Conservation (phyloP, 64 coral and sea anemone species). For the Montipora capricornis region DNA sequence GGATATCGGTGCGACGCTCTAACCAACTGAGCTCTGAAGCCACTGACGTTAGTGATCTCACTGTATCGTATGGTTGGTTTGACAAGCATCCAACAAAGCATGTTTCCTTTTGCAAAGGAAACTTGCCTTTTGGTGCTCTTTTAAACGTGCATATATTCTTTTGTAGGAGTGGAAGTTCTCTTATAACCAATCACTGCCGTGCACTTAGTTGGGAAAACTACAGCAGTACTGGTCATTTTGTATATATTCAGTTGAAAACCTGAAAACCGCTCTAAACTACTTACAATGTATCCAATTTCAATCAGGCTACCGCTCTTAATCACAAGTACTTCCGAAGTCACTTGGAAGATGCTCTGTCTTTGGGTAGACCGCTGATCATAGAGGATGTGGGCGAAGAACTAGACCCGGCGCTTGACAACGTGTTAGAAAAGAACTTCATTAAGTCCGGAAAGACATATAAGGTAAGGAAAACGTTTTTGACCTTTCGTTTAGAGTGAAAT, state of each 20-base stretch:
- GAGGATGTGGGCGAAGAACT: slow-evolving; percentile 98
- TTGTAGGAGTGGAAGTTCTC: too few species aligned
- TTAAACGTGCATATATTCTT: too few species aligned
- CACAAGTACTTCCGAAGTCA: slow-evolving; percentile 99
- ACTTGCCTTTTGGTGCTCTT: background rate
- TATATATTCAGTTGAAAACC: too few species aligned
- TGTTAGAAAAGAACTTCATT: slow-evolving; percentile 98
- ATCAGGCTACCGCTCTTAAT: slow-evolving; percentile 91
- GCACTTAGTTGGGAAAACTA: too few species aligned
- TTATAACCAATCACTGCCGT: too few species aligned
- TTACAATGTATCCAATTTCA: background rate
- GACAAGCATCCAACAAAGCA: too few species aligned
- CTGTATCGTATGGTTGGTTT: too few species aligned
- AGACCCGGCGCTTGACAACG: slow-evolving; percentile 94
- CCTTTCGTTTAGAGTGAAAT: background rate
- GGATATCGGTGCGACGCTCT: too few species aligned
- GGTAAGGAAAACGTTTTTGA: slow-evolving; percentile 17
- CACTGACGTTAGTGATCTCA: too few species aligned
- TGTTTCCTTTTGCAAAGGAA: too few species aligned
- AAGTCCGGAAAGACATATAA: slow-evolving; percentile 96
- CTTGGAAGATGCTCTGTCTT: slow-evolving; percentile 86
- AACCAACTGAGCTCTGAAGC: too few species aligned
- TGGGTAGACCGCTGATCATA: slow-evolving; percentile 95
- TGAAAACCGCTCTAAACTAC: background rate
- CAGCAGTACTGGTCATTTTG: too few species aligned